Conservation (phyloP, 2,113 vertebrate species). For the Cottus gobio region DNA sequence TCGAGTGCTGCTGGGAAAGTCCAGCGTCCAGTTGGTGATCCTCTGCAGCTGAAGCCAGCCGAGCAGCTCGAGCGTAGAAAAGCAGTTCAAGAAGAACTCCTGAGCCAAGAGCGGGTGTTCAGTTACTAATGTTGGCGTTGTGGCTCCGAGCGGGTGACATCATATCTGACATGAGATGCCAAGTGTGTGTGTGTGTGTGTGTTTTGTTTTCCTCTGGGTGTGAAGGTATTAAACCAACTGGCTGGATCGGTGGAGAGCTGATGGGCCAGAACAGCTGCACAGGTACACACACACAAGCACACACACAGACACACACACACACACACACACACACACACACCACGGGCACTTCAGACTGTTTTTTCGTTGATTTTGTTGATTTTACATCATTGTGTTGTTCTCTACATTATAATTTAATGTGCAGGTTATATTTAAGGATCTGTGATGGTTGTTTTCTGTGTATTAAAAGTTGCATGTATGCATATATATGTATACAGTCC, state of each 20-base stretch:
- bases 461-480: too few relatives aligned
- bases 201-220: constrained; percentile 79
- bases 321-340: background rate
- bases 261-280: constrained; percentile 91
- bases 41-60: constrained; percentile 34
- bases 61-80: constrained; percentile 34
- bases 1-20: constrained; percentile 11
- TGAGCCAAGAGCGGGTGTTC: constrained; percentile 45
- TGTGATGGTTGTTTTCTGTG: too few relatives aligned
- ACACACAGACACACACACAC: constrained; percentile 75
- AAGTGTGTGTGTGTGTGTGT: constrained; percentile 65
- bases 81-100: constrained; percentile 39
- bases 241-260: constrained; percentile 83
- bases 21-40: background rate
- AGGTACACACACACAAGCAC: constrained; percentile 85
- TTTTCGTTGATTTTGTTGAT: too few relatives aligned
- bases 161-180: constrained; percentile 69
- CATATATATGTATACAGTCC: too few relatives aligned
- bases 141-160: constrained; percentile 57
- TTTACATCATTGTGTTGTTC: background rate
- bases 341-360: constrained; percentile 34
- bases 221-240: constrained; percentile 90
- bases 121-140: constrained; percentile 61
- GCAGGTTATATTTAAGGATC: too few relatives aligned
- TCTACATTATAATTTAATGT: background rate